Evolutionary conservation across 2,888 invertebrate genomes (phyloP).

Genomic region (Rhyacophila evoluta): DNA sequence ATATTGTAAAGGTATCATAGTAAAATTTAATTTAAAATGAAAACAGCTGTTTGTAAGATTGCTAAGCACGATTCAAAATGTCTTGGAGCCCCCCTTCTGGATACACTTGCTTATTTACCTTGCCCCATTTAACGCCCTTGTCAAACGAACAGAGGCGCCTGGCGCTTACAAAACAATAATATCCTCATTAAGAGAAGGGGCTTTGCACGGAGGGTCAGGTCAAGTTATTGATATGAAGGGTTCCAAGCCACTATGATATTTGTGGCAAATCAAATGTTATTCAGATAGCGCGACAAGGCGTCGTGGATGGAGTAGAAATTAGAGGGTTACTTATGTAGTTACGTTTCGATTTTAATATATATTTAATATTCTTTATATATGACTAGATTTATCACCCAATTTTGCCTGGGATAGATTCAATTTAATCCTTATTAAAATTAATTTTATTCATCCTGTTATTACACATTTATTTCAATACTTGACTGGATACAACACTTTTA

Average conservation of each 20-base stretch:
- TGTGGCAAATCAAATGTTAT: not conserved
- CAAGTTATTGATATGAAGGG: slow-evolving; percentile 22
- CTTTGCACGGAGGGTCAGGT: not conserved
- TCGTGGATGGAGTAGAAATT: too few relatives aligned
- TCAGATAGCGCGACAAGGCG: not conserved
- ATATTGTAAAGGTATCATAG: too few relatives aligned
- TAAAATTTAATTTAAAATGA: too few relatives aligned
- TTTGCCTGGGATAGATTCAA: too few relatives aligned
- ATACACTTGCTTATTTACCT: slow-evolving; percentile 5
- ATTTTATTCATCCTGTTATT: too few relatives aligned
- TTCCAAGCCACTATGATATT: not conserved
- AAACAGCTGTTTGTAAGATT: not conserved
- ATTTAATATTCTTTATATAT: too few relatives aligned
- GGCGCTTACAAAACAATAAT: slow-evolving; percentile 22
- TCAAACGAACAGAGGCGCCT: slow-evolving; percentile 15
- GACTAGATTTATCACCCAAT: too few relatives aligned
- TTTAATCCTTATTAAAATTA: too few relatives aligned
- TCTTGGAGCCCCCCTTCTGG: not conserved
- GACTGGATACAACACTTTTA: too few relatives aligned
- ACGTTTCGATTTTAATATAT: too few relatives aligned
- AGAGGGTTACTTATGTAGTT: too few relatives aligned
- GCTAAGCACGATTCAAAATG: not conserved
- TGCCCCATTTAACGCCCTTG: slow-evolving; percentile 19
- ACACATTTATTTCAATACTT: too few relatives aligned
- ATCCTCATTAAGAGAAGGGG: slow-evolving; percentile 22